These are phyloP conservation scores for Myotis yumanensis DNA, from an alignment of 2,113 vertebrate species.

Conservation along the genomic window DNA sequence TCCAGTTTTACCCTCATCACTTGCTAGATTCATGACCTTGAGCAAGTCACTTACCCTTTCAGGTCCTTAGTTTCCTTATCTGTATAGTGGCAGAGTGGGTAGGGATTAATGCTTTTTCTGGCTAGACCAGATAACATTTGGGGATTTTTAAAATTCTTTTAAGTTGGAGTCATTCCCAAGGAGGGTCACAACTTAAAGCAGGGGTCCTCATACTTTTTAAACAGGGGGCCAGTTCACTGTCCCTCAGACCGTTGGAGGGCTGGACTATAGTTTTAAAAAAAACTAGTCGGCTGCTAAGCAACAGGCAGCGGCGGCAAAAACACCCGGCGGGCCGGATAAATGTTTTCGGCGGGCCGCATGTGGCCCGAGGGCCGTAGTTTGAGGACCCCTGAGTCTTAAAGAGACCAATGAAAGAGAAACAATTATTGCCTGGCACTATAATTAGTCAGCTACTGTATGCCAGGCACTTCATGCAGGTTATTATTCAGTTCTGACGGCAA, in stretches of 20 bases:
- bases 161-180: background rate
- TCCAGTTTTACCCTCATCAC: background rate
- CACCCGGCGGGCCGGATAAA: too few species aligned
- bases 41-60: background rate
- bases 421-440: background rate
- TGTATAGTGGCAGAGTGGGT: background rate
- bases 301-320: too few species aligned
- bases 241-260: too few species aligned
- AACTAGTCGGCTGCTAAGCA: too few species aligned
- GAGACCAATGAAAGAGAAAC: background rate
- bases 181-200: background rate
- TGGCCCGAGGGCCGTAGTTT: too few species aligned
- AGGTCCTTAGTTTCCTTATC: slow-evolving; percentile 2
- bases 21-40: background rate
- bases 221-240: too few species aligned
- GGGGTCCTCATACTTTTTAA: too few species aligned
- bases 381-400: too few species aligned
- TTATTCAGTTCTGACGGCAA: background rate
- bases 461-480: background rate
- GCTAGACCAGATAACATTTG: background rate
- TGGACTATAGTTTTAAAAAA: too few species aligned
- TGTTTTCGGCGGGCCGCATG: too few species aligned
- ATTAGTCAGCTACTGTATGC: background rate
- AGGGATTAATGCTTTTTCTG: background rate
- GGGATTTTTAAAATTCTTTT: background rate